Evolutionary conservation across 2,797 vertebrate genomes (phyloP), one percentile per base, ranked within the genome.

Genomic region (Poecilia velifera): DNA sequence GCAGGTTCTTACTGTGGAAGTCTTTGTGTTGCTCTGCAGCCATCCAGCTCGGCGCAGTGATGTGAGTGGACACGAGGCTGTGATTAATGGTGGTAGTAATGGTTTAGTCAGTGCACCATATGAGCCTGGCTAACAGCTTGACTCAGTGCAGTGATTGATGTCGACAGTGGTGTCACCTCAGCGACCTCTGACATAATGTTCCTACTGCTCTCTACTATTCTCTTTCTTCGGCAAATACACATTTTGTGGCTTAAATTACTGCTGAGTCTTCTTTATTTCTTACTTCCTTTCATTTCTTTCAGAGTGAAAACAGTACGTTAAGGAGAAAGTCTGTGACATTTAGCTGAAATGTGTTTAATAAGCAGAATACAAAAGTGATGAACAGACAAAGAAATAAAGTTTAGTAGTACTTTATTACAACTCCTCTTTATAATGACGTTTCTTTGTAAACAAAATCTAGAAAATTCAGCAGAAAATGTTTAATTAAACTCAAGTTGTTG

Each of bases 81-180:
- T 95, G 94, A 96, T 95, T 93, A 95, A 96, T 93, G 92, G 92
- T 75, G 82, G 87, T 78, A 77, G 86, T 93, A 93, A 94, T 93
- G 89, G 88, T 88, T 91, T 77, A 89, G 92, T 93, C 92, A 92
- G 90, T 8, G 85, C 89, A 82, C 90, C 90, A 86, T 87, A 87
- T 84, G 91, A 93, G 87, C 77, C 70, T 76, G 6, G 88, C 80
- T 85, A 85, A 86, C 86, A 73, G 90, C 86, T 77, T 8, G 74
- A 77, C 82, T 68, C 77, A 31, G 74, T 28, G 86, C 74, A 4
- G 80, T 78, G 87, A 94, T 88, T 55, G 76, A 83, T 92, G 82
- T 64, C 47, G 89, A 90, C 91, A 90, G 83, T 20, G 3, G 76
- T 83, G 85, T 89, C 89, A 83, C 91, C 90, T 84, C 75, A 39